Evolutionary conservation across 2,888 invertebrate species (phyloP).

Genomic region (Drosophila ustulata): DNA sequence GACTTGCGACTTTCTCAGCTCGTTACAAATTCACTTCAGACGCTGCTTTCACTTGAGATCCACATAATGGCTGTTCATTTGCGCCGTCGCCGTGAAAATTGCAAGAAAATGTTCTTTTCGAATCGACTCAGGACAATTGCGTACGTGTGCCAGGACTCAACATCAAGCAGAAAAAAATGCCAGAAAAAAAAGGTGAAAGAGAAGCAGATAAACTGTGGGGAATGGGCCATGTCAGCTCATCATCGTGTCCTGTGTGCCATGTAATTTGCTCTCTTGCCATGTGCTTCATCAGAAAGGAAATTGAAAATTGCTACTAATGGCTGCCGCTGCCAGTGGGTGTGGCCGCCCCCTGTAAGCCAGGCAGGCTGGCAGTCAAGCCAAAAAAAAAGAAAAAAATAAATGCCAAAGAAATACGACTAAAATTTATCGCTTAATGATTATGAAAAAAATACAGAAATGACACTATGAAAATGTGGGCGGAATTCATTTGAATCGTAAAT

Average conservation of each 20-base stretch:
- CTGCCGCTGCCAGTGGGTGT: conserved; percentile 58
- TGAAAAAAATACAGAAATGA: conserved; percentile 66
- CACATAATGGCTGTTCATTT: conserved; percentile 82
- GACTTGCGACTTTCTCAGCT: conserved; percentile 34
- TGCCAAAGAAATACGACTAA: conserved; percentile 42
- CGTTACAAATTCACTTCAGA: conserved; percentile 81
- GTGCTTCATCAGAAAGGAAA: conserved; percentile 85
- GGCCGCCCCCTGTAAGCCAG: conserved; percentile 18
- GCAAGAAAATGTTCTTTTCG: conserved; percentile 74
- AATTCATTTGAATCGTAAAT: conserved; percentile 75
- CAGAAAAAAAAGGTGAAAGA: conserved; percentile 13
- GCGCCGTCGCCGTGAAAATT: conserved; percentile 65
- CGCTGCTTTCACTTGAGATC: conserved; percentile 79
- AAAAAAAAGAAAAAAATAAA: conserved; percentile 15
- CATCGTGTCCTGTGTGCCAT: conserved; percentile 69
- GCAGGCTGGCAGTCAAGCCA: conserved; percentile 29
- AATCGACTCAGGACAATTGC: conserved; percentile 77
- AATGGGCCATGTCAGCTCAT: conserved; percentile 46
- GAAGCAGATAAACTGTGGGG: conserved; percentile 13
- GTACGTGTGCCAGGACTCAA: conserved; percentile 66
- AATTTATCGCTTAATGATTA: conserved; percentile 73
- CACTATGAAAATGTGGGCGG: conserved; percentile 80
- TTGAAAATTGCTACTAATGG: conserved; percentile 83
- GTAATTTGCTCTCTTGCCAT: conserved; percentile 84
- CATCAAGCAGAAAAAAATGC: conserved; percentile 11